phyloP scores from a whole-genome alignment of 2,797 vertebrate species.

The Phrynocephalus forsythii region DNA sequence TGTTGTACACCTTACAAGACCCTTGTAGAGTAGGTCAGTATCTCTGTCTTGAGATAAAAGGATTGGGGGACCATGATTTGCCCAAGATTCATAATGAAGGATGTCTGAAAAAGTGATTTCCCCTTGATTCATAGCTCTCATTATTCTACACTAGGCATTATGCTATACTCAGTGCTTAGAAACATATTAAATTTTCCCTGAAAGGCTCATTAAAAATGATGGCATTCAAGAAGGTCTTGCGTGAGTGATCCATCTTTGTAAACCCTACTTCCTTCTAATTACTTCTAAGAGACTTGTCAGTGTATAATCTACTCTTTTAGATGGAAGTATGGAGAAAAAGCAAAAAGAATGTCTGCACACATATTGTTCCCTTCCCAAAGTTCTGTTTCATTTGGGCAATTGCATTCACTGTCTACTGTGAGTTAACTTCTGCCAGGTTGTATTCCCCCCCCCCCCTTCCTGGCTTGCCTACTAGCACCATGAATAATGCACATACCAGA shows the following conservation, averaged over 20 bases:
- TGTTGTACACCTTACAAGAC: not conserved
- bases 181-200: not conserved
- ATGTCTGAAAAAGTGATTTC: not conserved
- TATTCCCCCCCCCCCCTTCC: not conserved
- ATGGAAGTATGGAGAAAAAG: not conserved
- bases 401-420: not conserved
- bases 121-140: not conserved
- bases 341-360: slow-evolving; percentile 6
- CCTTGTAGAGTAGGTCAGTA: not conserved
- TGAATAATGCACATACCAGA: not conserved
- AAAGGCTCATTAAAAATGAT: slow-evolving; percentile 7
- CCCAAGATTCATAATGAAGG: not conserved
- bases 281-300: not conserved
- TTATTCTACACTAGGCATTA: not conserved
- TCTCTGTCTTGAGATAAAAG: not conserved
- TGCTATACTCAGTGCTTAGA: not conserved
- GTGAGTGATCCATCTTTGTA: slow-evolving; percentile 5
- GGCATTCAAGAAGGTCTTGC: not conserved
- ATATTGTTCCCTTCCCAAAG: not conserved
- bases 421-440: not conserved
- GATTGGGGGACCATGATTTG: not conserved
- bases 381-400: not conserved
- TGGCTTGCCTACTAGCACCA: not conserved
- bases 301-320: not conserved
- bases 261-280: not conserved